phyloP scores from a whole-genome alignment of 2,113 vertebrate species.

The Protobothrops flavoviridis region DNA sequence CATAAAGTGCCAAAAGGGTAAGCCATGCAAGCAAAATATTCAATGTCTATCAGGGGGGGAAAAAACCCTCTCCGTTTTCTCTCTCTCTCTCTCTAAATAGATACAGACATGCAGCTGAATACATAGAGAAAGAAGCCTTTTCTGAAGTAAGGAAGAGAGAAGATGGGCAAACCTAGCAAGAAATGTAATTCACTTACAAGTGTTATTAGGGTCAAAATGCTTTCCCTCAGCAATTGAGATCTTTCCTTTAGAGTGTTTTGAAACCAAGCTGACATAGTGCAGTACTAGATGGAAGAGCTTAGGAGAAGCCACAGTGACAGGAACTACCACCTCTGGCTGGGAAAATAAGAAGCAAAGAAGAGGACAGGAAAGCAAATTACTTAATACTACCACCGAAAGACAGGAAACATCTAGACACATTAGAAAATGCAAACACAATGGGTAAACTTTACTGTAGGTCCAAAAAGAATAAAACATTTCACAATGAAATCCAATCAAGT shows the following conservation, averaged over 20 bases:
- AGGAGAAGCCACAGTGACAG: constrained; percentile 75
- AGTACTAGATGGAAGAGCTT: constrained; percentile 79
- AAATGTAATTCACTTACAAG: constrained; percentile 81
- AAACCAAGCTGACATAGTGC: constrained; percentile 74
- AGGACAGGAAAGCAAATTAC: constrained; percentile 62
- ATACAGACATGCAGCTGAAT: neutral
- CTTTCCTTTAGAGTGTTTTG: constrained; percentile 72
- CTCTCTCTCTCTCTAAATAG: neutral
- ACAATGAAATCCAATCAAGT: neutral
- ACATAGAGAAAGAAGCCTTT: constrained; percentile 12
- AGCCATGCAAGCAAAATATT: constrained; percentile 48
- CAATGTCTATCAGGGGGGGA: constrained; percentile 36
- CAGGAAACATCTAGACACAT: constrained; percentile 41
- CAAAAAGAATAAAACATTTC: constrained; percentile 9
- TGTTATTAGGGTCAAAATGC: constrained; percentile 76
- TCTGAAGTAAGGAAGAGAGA: constrained; percentile 41
- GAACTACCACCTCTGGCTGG: constrained; percentile 81
- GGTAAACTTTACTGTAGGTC: constrained; percentile 23
- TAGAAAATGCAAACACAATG: constrained; percentile 45
- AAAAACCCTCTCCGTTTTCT: neutral
- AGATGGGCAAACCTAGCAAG: constrained; percentile 56
- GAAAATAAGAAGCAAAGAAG: constrained; percentile 76
- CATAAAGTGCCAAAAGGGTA: constrained; percentile 44
- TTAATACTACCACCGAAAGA: constrained; percentile 52
- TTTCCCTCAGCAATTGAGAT: constrained; percentile 78